Evolutionary conservation across 2,888 invertebrate genomes (phyloP), one percentile per base, ranked within the genome.

Genomic region (Idaea aversata): DNA sequence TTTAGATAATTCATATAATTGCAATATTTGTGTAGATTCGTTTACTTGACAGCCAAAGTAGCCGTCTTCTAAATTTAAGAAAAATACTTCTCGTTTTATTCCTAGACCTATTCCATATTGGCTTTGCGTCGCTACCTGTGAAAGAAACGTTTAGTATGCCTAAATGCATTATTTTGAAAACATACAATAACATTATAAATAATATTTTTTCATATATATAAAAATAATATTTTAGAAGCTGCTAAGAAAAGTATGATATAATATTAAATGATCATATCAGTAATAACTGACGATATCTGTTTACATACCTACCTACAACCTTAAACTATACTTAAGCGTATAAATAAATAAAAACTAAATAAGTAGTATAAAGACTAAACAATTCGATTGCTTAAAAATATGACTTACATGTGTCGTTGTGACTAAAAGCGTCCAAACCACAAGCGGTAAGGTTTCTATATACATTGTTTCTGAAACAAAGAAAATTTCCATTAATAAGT

Each of bases 11-110:
- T 98, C 97, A 94, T 97, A 97, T 88, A 98, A 94, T 95, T 98
- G 98, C 90, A 98, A 94, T 88, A 98, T 96, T 93, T 98, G 98
- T 86, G 97, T 97, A 82, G 98, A 98, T 94, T 97, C 97, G 95
- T 98, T 98, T 83, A 98, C 97, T 95, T 98, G 98, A 94, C 98
- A 98, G 85, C 98, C 98, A 93, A 98, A 98, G 93, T 98, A 98
- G 88, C 98, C 98, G 94, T 98, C 98, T 94, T 98, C 98, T 93
- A 98, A 95, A 94, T 98, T 98, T 91, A 98, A 95, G 94, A 98
- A 98, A 95, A 98, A 98, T 91, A 98, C 96, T 95, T 98, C 98
- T 93, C 96, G 95, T 94, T 95, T 96, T 93, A 96, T 96, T 94
- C 96, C 96, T 93, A 95, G 95, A 84, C 96, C 95, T 94, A 96